Conservation (phyloP, 2,797 vertebrate genomes). For the Otolemur crassicaudatus region DNA sequence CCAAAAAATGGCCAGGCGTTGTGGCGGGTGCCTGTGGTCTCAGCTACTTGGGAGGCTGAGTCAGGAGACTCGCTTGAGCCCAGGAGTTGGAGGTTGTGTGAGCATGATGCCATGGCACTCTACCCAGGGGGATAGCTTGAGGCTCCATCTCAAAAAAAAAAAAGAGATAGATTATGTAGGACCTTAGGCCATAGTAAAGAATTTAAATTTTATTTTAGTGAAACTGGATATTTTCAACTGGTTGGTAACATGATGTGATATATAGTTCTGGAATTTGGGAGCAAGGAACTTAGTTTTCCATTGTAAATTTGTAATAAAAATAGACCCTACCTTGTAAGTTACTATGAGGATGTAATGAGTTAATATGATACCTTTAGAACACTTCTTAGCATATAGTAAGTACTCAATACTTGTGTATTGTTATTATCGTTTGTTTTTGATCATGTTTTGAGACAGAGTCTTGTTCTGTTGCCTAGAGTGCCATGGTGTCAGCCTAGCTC, state of each 20-base stretch:
- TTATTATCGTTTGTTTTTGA: background rate
- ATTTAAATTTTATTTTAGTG: background rate
- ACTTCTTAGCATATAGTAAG: background rate
- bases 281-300: background rate
- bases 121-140: too few species aligned
- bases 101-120: too few species aligned
- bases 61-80: too few species aligned
- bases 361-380: background rate
- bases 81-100: too few species aligned
- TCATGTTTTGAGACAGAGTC: too few species aligned
- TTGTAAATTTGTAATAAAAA: slow-evolving; percentile 22
- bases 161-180: background rate
- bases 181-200: background rate
- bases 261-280: background rate
- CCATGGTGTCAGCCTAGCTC: too few species aligned
- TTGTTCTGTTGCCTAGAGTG: too few species aligned
- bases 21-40: too few species aligned
- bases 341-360: background rate
- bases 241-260: background rate
- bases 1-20: too few species aligned
- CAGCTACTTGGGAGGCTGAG: too few species aligned
- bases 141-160: too few species aligned
- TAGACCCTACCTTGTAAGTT: background rate
- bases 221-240: background rate
- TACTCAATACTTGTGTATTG: background rate